Evolutionary conservation across 2,797 vertebrate species (phyloP).

Genomic region (Ceryle rudis): DNA sequence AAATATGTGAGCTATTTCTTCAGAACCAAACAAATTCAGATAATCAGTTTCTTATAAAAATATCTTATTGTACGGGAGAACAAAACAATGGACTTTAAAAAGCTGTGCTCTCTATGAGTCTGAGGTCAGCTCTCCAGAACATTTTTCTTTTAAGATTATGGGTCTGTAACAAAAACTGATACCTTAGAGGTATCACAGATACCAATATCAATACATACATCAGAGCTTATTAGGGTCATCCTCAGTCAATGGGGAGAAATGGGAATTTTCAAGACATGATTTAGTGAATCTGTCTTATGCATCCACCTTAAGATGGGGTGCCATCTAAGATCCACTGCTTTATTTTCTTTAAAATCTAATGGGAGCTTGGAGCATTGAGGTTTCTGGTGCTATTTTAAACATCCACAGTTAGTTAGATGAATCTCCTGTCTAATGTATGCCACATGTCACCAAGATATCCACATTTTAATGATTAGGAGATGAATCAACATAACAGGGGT

Average conservation of each 20-base stretch:
- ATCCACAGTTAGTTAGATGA: not conserved
- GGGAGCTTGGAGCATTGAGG: not conserved
- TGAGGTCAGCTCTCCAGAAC: not conserved
- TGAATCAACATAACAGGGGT: not conserved
- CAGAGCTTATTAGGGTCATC: not conserved
- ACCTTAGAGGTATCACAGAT: not conserved
- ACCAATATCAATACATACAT: not conserved
- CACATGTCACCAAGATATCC: not conserved
- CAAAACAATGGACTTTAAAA: not conserved
- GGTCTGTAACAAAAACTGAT: not conserved
- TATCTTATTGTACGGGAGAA: not conserved
- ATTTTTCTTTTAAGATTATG: not conserved
- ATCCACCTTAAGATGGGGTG: not conserved
- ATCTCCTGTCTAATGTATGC: not conserved
- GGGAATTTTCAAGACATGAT: not conserved
- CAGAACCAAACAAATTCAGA: not conserved
- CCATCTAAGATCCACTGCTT: not conserved
- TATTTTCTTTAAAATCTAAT: not conserved
- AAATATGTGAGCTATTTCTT: not conserved
- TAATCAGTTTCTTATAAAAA: not conserved
- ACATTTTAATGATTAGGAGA: not conserved
- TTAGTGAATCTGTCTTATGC: not conserved
- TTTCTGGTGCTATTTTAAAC: not conserved
- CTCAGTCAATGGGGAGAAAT: not conserved
- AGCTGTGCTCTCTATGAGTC: not conserved